Conservation (phyloP, 2,888 invertebrate genomes). For the Selenia dentaria region DNA sequence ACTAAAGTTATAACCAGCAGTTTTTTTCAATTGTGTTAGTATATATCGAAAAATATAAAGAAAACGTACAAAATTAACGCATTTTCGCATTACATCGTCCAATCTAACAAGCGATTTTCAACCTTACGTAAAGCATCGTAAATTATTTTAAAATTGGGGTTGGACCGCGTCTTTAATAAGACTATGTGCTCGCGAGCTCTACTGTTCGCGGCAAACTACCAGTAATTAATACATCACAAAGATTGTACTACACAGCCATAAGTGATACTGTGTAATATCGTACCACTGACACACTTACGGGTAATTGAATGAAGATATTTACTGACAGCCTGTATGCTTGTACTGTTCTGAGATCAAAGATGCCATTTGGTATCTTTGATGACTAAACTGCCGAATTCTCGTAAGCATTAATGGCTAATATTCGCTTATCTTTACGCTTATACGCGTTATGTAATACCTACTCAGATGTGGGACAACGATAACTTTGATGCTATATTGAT, state of each 20-base stretch:
- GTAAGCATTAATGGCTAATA: slow-evolving; percentile 24
- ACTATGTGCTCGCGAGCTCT: too few relatives aligned
- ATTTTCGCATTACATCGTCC: too few relatives aligned
- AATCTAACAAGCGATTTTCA: too few relatives aligned
- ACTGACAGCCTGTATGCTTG: slow-evolving; percentile 24
- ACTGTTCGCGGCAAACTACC: too few relatives aligned
- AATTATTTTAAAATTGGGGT: too few relatives aligned
- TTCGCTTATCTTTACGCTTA: slow-evolving; percentile 41
- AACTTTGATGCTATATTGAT: slow-evolving; percentile 25
- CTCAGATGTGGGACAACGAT: slow-evolving; percentile 50
- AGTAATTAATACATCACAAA: slow-evolving; percentile 37
- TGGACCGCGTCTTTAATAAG: too few relatives aligned
- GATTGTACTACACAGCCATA: neutral
- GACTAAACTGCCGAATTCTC: slow-evolving; percentile 28
- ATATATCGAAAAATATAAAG: too few relatives aligned
- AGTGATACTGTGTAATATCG: slow-evolving; percentile 2
- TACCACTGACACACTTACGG: slow-evolving; percentile 13
- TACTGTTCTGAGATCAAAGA: slow-evolving; percentile 26
- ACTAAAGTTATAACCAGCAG: too few relatives aligned
- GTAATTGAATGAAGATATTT: slow-evolving; percentile 34
- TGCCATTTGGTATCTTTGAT: slow-evolving; percentile 21
- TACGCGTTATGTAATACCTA: slow-evolving; percentile 46
- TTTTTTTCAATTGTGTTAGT: too few relatives aligned
- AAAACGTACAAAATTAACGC: too few relatives aligned
- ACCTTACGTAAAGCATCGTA: too few relatives aligned